These are phyloP conservation scores for Clostera curtula DNA, from an alignment of 2,888 invertebrate genomes.

Conservation along the genomic window DNA sequence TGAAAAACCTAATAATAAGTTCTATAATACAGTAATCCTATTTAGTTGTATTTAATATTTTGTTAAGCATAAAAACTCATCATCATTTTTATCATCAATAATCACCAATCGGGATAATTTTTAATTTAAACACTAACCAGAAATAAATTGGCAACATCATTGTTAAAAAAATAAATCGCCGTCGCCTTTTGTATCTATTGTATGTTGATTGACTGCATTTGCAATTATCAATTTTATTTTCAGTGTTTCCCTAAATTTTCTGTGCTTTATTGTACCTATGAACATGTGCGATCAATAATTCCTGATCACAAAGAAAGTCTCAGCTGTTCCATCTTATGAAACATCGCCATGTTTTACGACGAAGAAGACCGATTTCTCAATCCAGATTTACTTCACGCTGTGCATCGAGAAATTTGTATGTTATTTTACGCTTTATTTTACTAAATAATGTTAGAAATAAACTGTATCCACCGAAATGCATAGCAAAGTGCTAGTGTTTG, in stretches of 20 bases:
- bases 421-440: slow-evolving; percentile 14
- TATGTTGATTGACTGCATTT: slow-evolving; percentile 60
- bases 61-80: too few species aligned
- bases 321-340: slow-evolving; percentile 19
- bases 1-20: too few species aligned
- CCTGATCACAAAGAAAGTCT: slow-evolving; percentile 17
- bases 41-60: too few species aligned
- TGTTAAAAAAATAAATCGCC: slow-evolving; percentile 12
- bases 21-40: too few species aligned
- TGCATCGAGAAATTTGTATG: slow-evolving; percentile 54
- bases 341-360: slow-evolving; percentile 53
- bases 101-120: too few species aligned
- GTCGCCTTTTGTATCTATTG: slow-evolving; percentile 27
- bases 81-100: too few species aligned
- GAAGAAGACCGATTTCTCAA: slow-evolving; percentile 46
- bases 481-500: too few species aligned
- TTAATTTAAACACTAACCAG: too few species aligned
- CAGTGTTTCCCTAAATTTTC: slow-evolving; percentile 53
- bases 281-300: slow-evolving; percentile 35
- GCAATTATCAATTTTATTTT: slow-evolving; percentile 50
- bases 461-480: neutral
- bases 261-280: slow-evolving; percentile 32
- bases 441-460: neutral
- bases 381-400: slow-evolving; percentile 51
- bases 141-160: slow-evolving; percentile 17